These are phyloP conservation scores for Bovichtus diacanthus DNA, from an alignment of 2,797 vertebrate species.

Conservation along the genomic window DNA sequence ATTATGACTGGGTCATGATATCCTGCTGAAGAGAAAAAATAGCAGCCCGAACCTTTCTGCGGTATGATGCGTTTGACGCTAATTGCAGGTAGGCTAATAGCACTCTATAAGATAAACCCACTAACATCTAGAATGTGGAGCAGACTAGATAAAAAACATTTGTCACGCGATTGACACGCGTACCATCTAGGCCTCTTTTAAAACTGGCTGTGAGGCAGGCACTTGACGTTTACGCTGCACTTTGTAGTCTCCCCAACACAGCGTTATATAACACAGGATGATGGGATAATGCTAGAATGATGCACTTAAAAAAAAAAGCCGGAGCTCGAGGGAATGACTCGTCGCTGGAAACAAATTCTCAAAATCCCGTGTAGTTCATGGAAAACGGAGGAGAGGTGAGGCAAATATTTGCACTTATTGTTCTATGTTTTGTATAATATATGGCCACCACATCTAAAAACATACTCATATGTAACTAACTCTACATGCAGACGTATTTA, in stretches of 20 bases:
- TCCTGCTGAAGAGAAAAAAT: not conserved
- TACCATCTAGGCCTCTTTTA: slow-evolving; percentile 11
- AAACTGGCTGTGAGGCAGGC: slow-evolving; percentile 19
- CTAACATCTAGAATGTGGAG: slow-evolving; percentile 1
- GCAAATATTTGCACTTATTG: slow-evolving; percentile 13
- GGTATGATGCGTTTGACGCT: too few species aligned
- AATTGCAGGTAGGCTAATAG: slow-evolving; percentile 1
- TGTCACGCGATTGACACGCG: slow-evolving; percentile 31
- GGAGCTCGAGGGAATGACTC: slow-evolving; percentile 44
- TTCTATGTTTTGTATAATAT: not conserved
- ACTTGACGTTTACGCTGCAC: slow-evolving; percentile 37
- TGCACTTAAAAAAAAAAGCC: slow-evolving; percentile 53
- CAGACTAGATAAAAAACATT: slow-evolving; percentile 20
- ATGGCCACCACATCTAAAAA: not conserved
- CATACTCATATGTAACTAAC: not conserved
- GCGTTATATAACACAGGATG: slow-evolving; percentile 45
- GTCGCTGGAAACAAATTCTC: slow-evolving; percentile 31
- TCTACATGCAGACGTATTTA: not conserved
- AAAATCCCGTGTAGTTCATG: slow-evolving; percentile 26
- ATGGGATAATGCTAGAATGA: slow-evolving; percentile 48
- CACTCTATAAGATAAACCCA: slow-evolving; percentile 17
- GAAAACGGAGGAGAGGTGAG: slow-evolving; percentile 7
- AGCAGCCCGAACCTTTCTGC: too few species aligned
- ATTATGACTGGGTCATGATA: slow-evolving; percentile 36
- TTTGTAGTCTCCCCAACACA: slow-evolving; percentile 29